phyloP scores from a whole-genome alignment of 1,140 invertebrate species.

The Drosophila nigromelanica region DNA sequence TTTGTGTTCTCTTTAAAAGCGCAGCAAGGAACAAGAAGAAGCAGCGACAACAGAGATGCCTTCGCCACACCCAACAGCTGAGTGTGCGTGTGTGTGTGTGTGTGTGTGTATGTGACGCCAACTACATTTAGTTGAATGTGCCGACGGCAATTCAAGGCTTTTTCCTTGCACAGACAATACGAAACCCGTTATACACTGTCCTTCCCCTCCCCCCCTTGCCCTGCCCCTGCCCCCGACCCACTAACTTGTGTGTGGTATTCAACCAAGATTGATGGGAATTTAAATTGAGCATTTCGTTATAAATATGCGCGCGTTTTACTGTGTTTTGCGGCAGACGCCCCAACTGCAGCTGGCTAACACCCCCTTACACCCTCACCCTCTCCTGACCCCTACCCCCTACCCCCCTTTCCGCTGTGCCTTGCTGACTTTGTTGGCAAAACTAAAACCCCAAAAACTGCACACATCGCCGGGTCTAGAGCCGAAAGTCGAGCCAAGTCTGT shows the following conservation, averaged over 20 bases:
- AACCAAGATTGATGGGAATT: constrained; percentile 80
- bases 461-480: not conserved
- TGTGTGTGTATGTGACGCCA: not conserved
- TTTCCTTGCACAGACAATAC: constrained; percentile 1
- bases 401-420: not conserved
- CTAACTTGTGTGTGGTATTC: constrained; percentile 50
- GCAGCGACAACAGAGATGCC: not conserved
- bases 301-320: constrained; percentile 81
- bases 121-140: constrained; percentile 39
- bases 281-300: constrained; percentile 83
- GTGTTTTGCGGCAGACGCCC: constrained; percentile 69
- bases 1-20: not conserved
- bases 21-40: constrained; percentile 25
- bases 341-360: constrained; percentile 13
- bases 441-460: constrained; percentile 18
- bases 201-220: not conserved
- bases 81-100: not conserved
- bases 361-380: not conserved
- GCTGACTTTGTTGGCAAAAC: constrained; percentile 5
- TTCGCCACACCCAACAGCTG: constrained; percentile 18
- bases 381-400: not conserved
- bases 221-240: not conserved
- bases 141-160: constrained; percentile 4
- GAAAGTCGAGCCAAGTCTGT: not conserved
- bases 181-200: not conserved